Conservation (phyloP, 2,888 invertebrate genomes). For the Cancer borealis region DNA sequence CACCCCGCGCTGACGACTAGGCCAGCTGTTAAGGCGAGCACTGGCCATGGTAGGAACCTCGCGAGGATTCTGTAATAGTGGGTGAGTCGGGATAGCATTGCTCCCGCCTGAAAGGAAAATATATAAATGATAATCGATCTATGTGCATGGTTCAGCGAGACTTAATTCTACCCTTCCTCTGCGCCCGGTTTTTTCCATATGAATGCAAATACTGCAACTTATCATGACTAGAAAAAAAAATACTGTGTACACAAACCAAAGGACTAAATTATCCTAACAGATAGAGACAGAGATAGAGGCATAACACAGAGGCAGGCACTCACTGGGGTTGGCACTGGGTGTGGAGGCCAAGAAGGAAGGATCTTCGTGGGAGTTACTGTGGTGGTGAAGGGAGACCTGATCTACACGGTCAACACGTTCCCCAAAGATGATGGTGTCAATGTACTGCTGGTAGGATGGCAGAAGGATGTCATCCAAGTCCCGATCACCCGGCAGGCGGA, state of each 20-base stretch:
- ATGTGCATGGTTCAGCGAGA: too few species aligned
- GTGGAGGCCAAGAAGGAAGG: constrained; percentile 74
- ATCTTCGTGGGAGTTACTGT: constrained; percentile 74
- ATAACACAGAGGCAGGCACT: background rate
- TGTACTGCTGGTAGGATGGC: constrained; percentile 77
- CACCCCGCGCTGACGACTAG: constrained; percentile 76
- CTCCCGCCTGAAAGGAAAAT: constrained; percentile 57
- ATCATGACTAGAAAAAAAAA: too few species aligned
- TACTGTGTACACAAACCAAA: background rate
- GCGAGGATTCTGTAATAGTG: constrained; percentile 77
- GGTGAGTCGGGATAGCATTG: constrained; percentile 76
- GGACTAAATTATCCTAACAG: background rate
- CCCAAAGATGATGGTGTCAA: constrained; percentile 77
- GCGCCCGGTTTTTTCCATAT: too few species aligned
- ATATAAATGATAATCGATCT: background rate
- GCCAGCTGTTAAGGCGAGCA: constrained; percentile 68
- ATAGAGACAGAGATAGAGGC: background rate
- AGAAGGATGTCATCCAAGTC: constrained; percentile 84
- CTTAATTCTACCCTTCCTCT: too few species aligned
- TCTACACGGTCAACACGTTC: constrained; percentile 67
- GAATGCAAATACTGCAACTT: background rate
- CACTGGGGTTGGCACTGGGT: constrained; percentile 72
- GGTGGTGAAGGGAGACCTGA: constrained; percentile 68
- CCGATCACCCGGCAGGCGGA: constrained; percentile 81
- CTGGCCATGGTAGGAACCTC: constrained; percentile 71